These are phyloP conservation scores for Gobio occitaniae DNA, from an alignment of 2,797 vertebrate genomes.

Conservation along the genomic window DNA sequence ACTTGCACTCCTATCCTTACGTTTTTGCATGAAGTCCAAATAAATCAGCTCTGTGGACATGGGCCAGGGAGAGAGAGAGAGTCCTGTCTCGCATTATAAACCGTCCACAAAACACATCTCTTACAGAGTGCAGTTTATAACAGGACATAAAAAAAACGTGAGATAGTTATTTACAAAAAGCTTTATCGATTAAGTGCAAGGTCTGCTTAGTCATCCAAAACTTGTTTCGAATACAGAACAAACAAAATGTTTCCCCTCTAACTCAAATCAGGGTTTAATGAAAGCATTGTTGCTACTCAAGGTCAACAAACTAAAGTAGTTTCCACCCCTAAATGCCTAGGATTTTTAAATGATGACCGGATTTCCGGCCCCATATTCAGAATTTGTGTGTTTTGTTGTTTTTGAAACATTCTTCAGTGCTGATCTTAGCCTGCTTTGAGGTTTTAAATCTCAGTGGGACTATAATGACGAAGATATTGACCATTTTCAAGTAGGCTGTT, in stretches of 20 bases:
- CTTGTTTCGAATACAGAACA: constrained; percentile 19
- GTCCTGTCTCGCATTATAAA: constrained; percentile 13
- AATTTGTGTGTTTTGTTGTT: constrained; percentile 15
- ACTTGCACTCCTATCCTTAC: constrained; percentile 50
- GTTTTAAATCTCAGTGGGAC: constrained; percentile 4
- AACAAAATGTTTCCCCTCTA: constrained; percentile 5
- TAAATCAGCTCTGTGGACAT: constrained; percentile 31
- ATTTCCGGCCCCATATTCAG: constrained; percentile 8
- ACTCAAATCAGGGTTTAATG: constrained; percentile 5
- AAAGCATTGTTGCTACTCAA: constrained; percentile 31
- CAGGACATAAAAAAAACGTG: neutral
- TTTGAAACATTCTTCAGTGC: constrained; percentile 2
- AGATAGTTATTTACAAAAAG: constrained; percentile 3
- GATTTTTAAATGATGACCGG: constrained; percentile 42
- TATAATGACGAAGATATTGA: neutral
- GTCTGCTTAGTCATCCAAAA: constrained; percentile 1
- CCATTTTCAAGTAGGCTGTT: neutral
- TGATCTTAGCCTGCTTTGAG: neutral
- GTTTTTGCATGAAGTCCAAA: constrained; percentile 59
- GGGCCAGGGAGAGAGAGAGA: constrained; percentile 16
- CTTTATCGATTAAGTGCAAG: constrained; percentile 7
- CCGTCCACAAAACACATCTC: constrained; percentile 2
- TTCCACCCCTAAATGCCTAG: constrained; percentile 28
- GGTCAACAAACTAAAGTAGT: constrained; percentile 43
- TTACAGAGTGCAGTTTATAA: constrained; percentile 4